Conservation (phyloP, 2,797 vertebrate genomes). For the Parambassis ranga region DNA sequence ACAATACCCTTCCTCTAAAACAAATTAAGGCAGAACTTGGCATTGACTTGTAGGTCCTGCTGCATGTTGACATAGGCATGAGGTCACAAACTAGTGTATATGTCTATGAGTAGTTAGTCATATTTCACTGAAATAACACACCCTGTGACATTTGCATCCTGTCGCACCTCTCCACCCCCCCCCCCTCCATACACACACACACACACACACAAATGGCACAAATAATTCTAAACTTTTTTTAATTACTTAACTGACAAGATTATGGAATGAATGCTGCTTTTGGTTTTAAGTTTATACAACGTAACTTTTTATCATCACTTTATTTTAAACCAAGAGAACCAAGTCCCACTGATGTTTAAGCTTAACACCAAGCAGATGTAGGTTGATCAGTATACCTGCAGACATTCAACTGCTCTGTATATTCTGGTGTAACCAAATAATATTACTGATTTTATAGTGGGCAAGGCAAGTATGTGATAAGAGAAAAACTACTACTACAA, state of each 20-base stretch:
- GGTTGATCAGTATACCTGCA: not conserved
- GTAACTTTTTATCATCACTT: not conserved
- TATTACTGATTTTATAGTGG: slow-evolving; percentile 21
- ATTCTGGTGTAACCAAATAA: slow-evolving; percentile 54
- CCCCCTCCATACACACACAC: too few species aligned
- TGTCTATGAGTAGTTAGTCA: not conserved
- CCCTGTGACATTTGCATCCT: not conserved
- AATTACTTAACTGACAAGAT: too few species aligned
- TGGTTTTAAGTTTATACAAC: too few species aligned
- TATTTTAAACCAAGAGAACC: not conserved
- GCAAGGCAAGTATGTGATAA: slow-evolving; percentile 27
- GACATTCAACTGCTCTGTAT: slow-evolving; percentile 22
- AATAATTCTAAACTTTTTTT: too few species aligned
- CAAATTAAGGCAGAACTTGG: slow-evolving; percentile 52
- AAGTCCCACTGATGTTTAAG: not conserved
- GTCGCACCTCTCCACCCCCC: too few species aligned
- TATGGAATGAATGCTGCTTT: too few species aligned
- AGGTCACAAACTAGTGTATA: not conserved
- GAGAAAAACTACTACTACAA: not conserved
- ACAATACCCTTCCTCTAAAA: slow-evolving; percentile 43
- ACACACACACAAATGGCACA: too few species aligned
- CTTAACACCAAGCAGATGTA: not conserved
- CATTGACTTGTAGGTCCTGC: slow-evolving; percentile 4
- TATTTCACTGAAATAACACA: not conserved
- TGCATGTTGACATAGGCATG: slow-evolving; percentile 51